Evolutionary conservation across 2,113 vertebrate species (phyloP).

Genomic region (Gymnogyps californianus): DNA sequence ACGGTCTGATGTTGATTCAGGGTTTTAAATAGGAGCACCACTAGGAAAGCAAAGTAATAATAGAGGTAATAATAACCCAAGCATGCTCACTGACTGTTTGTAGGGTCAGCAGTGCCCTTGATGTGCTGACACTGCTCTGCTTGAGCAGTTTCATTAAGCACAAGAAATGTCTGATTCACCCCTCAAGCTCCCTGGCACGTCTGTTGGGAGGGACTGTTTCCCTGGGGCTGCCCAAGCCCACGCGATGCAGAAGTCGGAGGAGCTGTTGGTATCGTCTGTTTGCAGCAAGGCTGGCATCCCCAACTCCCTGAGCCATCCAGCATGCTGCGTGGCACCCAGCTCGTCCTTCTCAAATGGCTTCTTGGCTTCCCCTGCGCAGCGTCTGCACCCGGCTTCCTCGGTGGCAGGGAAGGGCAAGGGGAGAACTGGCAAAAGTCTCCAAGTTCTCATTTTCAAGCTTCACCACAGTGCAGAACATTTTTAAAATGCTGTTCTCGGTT

Average conservation of each 20-base stretch:
- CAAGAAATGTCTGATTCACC: background rate
- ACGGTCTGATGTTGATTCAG: background rate
- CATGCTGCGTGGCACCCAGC: background rate
- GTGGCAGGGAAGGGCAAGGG: background rate
- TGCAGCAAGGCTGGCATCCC: no score
- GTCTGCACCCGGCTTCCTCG: fast-evolving
- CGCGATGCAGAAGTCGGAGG: fast-evolving
- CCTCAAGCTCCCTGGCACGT: background rate
- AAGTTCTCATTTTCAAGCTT: background rate
- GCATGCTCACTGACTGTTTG: background rate
- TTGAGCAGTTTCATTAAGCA: background rate
- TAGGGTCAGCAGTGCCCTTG: background rate
- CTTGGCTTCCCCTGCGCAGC: background rate
- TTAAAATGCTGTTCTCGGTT: background rate
- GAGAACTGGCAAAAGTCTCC: background rate
- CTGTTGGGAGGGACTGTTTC: background rate
- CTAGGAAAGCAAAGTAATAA: background rate
- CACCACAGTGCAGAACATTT: background rate
- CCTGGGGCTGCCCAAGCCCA: background rate
- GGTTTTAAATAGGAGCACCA: background rate
- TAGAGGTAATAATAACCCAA: background rate
- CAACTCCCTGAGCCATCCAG: fast-evolving
- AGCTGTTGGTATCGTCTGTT: background rate
- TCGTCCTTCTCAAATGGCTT: background rate
- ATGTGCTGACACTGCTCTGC: background rate